Conservation (phyloP, 2,113 vertebrate species). For the Zapus hudsonius region DNA sequence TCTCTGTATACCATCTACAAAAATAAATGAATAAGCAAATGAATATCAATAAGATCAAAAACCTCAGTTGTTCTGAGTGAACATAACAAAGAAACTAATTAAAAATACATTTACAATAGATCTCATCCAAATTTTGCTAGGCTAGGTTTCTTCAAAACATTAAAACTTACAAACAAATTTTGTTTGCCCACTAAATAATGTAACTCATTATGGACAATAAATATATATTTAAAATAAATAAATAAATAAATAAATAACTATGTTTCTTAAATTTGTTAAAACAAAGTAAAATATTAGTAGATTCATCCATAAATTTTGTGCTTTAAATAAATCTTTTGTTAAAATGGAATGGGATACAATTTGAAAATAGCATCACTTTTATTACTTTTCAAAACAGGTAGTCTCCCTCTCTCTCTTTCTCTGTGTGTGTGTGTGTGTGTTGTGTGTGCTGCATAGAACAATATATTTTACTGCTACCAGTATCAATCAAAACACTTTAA, state of each 20-base stretch:
- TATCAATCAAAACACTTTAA: not conserved
- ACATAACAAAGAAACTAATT: not conserved
- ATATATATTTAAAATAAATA: not conserved
- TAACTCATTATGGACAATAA: too few relatives aligned
- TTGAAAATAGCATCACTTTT: not conserved
- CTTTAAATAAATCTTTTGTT: slow-evolving; percentile 21
- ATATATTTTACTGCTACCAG: not conserved
- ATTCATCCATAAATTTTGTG: not conserved
- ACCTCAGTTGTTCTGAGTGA: not conserved
- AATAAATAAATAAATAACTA: too few relatives aligned
- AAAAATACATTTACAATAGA: slow-evolving; percentile 4
- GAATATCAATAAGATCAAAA: not conserved
- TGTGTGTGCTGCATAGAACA: not conserved
- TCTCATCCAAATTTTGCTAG: not conserved
- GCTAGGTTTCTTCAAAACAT: not conserved
- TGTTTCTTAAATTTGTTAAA: not conserved
- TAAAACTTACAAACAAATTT: not conserved
- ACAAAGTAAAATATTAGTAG: not conserved
- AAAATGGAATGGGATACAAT: not conserved
- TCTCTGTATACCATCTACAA: not conserved
- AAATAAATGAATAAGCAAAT: not conserved
- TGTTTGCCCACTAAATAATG: too few relatives aligned
- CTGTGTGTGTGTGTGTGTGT: not conserved
- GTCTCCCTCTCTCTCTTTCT: too few relatives aligned
- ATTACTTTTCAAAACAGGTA: not conserved